Conservation (phyloP, 2,113 vertebrate species). For the Oreocharis arfaki region DNA sequence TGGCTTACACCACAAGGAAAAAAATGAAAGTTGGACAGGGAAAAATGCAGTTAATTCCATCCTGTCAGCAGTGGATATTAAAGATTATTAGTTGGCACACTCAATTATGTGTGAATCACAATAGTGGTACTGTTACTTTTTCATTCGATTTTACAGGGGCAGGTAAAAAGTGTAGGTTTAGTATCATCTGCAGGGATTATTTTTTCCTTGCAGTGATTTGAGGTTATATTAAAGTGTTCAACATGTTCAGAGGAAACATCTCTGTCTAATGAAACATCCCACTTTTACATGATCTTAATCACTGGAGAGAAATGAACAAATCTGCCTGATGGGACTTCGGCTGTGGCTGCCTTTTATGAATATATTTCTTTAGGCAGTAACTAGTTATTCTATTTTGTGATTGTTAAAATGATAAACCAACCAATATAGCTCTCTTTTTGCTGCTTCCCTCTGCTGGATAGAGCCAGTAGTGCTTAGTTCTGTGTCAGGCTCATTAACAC, state of each 20-base stretch:
- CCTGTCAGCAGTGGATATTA: conserved; percentile 99
- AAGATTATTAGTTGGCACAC: conserved; percentile 82
- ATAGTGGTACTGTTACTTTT: conserved; percentile 86
- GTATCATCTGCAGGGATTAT: conserved; percentile 66
- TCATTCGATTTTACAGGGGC: conserved; percentile 78
- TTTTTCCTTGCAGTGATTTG: not conserved
- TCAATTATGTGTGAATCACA: conserved; percentile 81
- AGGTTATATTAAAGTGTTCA: not conserved
- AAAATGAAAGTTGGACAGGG: conserved; percentile 73
- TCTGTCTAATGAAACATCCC: not conserved
- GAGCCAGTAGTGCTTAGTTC: not conserved
- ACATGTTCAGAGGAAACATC: conserved; percentile 9
- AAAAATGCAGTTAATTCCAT: conserved; percentile 93
- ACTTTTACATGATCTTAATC: not conserved
- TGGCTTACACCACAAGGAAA: conserved; percentile 75
- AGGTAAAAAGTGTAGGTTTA: conserved; percentile 67
- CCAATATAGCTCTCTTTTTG: conserved; percentile 15
- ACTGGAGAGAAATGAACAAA: not conserved
- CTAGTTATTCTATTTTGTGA: not conserved
- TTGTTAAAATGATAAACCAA: not conserved
- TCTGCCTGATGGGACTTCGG: not conserved
- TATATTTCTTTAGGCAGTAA: not conserved
- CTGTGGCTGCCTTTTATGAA: not conserved
- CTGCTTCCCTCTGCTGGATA: conserved; percentile 55
- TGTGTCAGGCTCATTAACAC: not conserved